Percentiles rank a stretch among this genome's conserved stretches.
Conservation (phyloP, 2,888 invertebrate species). For the Teleogryllus oceanicus region DNA sequence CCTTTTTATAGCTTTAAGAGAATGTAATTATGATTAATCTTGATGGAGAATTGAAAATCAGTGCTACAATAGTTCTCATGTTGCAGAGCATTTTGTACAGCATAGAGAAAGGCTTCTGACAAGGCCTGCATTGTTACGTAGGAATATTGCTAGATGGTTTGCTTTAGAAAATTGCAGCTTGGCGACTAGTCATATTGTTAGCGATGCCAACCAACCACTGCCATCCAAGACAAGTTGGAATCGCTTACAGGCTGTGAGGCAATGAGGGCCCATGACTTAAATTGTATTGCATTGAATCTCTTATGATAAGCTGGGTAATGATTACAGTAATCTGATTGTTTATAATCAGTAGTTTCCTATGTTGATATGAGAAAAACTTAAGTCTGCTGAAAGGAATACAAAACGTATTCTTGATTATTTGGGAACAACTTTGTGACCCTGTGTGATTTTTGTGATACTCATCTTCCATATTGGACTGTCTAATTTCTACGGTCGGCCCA, state of each 20-base stretch:
- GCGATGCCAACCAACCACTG: constrained; percentile 34
- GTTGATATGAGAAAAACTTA: constrained; percentile 19
- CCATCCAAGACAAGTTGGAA: constrained; percentile 31
- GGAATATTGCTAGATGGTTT: constrained; percentile 33
- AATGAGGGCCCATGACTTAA: constrained; percentile 24
- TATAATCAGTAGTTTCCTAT: neutral
- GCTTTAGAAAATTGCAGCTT: constrained; percentile 25
- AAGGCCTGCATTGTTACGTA: constrained; percentile 30
- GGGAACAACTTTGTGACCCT: constrained; percentile 36
- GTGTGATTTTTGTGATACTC: constrained; percentile 37
- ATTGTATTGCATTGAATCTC: constrained; percentile 24
- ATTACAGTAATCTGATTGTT: neutral
- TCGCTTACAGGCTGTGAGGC: constrained; percentile 34
- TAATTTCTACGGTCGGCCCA: constrained; percentile 38
- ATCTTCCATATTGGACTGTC: constrained; percentile 36
- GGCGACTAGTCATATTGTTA: constrained; percentile 28
- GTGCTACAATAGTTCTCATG: constrained; percentile 23
- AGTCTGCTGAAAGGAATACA: constrained; percentile 23
- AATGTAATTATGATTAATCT: constrained; percentile 27
- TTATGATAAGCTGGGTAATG: constrained; percentile 19
- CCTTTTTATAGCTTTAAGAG: constrained; percentile 36
- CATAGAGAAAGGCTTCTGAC: constrained; percentile 29
- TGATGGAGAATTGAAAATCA: constrained; percentile 26
- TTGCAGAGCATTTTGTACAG: constrained; percentile 26
- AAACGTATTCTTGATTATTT: constrained; percentile 31